Conservation (phyloP, 2,888 invertebrate genomes). For the Acronicta psi region DNA sequence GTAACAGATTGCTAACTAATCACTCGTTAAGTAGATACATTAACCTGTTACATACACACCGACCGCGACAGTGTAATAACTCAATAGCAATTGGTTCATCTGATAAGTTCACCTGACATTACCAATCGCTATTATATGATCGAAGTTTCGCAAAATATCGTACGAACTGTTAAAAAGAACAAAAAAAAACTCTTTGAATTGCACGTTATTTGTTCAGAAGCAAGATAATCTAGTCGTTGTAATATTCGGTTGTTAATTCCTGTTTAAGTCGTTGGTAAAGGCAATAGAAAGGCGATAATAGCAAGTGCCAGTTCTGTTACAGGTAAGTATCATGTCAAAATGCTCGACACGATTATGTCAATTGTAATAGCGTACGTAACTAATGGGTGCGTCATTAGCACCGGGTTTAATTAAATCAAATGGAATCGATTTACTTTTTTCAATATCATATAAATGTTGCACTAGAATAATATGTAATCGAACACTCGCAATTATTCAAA, state of each 20-base stretch:
- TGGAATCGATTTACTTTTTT: too few relatives aligned
- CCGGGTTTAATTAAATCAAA: too few relatives aligned
- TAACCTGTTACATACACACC: neutral
- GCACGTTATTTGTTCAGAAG: neutral
- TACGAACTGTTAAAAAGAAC: too few relatives aligned
- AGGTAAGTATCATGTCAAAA: neutral
- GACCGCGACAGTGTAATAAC: neutral
- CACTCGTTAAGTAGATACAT: constrained; percentile 1
- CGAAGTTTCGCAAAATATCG: neutral
- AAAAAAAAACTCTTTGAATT: too few relatives aligned
- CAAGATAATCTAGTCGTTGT: neutral
- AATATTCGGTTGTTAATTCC: neutral
- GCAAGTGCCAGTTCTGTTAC: too few relatives aligned
- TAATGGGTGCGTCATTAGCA: too few relatives aligned
- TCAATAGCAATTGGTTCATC: neutral
- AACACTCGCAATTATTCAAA: too few relatives aligned
- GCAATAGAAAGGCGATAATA: neutral
- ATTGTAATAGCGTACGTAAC: neutral
- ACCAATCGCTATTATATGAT: constrained; percentile 1
- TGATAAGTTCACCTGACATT: constrained; percentile 1
- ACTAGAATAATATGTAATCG: too few relatives aligned
- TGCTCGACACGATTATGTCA: too few relatives aligned
- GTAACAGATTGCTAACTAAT: neutral
- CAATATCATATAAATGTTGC: too few relatives aligned
- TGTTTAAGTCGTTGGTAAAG: neutral